Conservation (phyloP, 2,113 vertebrate genomes). For the Atractosteus spatula region DNA sequence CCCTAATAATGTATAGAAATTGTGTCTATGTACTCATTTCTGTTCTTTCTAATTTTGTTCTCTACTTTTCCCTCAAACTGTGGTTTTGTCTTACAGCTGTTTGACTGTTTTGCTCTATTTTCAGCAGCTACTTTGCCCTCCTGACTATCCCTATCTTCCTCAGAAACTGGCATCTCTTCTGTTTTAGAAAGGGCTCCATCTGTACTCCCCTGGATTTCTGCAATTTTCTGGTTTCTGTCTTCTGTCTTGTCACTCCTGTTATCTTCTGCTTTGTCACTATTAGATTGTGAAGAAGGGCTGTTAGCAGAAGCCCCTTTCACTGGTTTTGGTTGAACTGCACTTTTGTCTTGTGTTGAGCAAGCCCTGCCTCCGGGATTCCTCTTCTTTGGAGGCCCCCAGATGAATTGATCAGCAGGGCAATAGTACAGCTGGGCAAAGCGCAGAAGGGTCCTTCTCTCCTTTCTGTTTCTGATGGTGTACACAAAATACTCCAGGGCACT, state of each 20-base stretch:
- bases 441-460: conserved; percentile 83
- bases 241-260: conserved; percentile 47
- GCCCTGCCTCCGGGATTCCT: conserved; percentile 22
- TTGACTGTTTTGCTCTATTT: background rate
- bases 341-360: conserved; percentile 35
- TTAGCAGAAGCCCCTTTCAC: conserved; percentile 40
- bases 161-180: conserved; percentile 32
- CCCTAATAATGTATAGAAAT: conserved; percentile 40
- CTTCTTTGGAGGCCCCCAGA: conserved; percentile 85
- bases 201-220: conserved; percentile 37
- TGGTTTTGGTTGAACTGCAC: conserved; percentile 49
- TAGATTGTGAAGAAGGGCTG: conserved; percentile 43
- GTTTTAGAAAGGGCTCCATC: conserved; percentile 46
- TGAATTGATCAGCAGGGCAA: conserved; percentile 82
- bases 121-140: conserved; percentile 9
- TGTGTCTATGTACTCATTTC: conserved; percentile 44
- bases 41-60: conserved; percentile 27
- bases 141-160: conserved; percentile 26
- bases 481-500: conserved; percentile 94
- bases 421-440: conserved; percentile 88
- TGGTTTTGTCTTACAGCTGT: conserved; percentile 23
- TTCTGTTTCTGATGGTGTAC: conserved; percentile 84
- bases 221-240: conserved; percentile 52
- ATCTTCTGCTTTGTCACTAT: conserved; percentile 49
- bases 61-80: conserved; percentile 21